These are phyloP conservation scores for Eptesicus fuscus DNA, from an alignment of 2,113 vertebrate genomes.

Conservation along the genomic window DNA sequence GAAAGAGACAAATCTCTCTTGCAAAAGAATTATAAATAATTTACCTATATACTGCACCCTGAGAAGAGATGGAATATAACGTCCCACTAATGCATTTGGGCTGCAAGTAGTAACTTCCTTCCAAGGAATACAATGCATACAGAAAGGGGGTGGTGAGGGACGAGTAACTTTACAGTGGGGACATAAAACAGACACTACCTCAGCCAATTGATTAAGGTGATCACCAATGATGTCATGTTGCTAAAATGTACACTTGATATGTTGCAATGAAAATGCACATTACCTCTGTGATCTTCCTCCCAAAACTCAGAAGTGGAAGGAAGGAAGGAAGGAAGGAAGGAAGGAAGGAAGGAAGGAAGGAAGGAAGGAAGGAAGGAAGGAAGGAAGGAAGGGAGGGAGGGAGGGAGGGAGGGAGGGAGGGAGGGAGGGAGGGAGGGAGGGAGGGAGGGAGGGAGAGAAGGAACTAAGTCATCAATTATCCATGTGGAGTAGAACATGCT, in stretches of 20 bases:
- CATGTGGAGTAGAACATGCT: neutral
- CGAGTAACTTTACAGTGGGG: neutral
- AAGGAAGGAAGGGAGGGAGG: too few species aligned
- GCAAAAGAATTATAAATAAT: neutral
- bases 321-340: too few species aligned
- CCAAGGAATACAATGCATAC: neutral
- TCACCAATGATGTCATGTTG: neutral
- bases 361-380: too few species aligned
- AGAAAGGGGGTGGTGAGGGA: neutral
- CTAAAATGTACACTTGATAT: neutral
- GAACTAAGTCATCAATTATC: neutral
- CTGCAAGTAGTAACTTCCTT: neutral
- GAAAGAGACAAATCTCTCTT: neutral
- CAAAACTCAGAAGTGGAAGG: neutral
- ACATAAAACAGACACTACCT: neutral
- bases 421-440: too few species aligned
- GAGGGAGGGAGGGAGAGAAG: too few species aligned
- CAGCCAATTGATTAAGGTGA: neutral
- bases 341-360: too few species aligned
- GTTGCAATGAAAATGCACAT: neutral
- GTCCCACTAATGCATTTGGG: neutral
- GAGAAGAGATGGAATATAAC: neutral
- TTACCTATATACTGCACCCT: neutral
- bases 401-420: rapidly evolving
- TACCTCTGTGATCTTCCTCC: neutral